Percentiles rank a stretch among this genome's conserved stretches.
Conservation (phyloP, 37 sponge, comb jelly and placozoan genomes). For the Petrosia ficiformis region DNA sequence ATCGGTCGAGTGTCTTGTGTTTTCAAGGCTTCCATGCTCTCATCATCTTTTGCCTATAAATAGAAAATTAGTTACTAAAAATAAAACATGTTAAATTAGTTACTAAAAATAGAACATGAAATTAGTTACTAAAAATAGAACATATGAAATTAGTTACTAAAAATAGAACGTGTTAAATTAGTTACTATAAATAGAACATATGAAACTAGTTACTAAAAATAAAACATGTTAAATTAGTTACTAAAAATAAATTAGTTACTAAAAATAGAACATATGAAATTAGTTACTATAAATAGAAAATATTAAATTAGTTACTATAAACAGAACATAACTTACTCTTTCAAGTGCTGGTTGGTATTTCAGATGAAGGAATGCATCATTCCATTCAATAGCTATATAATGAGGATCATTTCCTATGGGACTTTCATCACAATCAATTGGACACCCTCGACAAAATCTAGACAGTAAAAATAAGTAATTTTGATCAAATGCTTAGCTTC, state of each 20-base stretch:
- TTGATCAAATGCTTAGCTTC: too few species aligned
- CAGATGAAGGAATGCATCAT: conserved; percentile 77
- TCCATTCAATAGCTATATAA: conserved; percentile 97
- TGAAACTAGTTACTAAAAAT: neutral
- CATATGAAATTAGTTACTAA: neutral
- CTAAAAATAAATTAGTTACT: neutral
- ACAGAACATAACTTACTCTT: conserved; percentile 53
- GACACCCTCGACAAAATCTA: conserved; percentile 92
- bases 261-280: neutral
- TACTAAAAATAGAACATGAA: neutral
- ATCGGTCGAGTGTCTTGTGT: conserved; percentile 72
- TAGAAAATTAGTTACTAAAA: neutral
- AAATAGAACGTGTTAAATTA: neutral
- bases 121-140: neutral
- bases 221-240: neutral
- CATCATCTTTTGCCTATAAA: conserved; percentile 77
- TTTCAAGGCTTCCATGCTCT: conserved; percentile 63
- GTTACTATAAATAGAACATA: too few species aligned
- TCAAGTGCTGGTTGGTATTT: conserved; percentile 85
- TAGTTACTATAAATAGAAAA: neutral
- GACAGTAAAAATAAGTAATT: neutral
- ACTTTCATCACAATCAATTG: conserved; percentile 57
- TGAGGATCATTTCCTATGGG: conserved; percentile 16
- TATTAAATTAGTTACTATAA: neutral
- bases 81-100: neutral